A percentile compares a stretch with the other conserved stretches of the same genome.
Evolutionary conservation across 2,888 invertebrate genomes (phyloP).

Genomic region (Mayetiola destructor): DNA sequence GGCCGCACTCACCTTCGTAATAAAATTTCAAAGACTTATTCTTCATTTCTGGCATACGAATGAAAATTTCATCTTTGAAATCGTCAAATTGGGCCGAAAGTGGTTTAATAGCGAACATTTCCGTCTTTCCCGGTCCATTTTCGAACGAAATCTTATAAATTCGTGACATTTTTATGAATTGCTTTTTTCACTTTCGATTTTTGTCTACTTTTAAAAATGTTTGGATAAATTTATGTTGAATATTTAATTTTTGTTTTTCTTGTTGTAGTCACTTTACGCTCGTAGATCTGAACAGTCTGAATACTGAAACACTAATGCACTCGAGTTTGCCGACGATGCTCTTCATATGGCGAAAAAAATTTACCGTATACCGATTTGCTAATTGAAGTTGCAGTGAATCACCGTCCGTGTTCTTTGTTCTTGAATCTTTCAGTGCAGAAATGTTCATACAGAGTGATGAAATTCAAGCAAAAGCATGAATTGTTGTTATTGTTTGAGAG

Average conservation of each 20-base stretch:
- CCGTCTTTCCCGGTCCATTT: background rate
- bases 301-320: background rate
- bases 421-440: background rate
- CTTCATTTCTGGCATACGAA: conserved; percentile 9
- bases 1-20: conserved; percentile 9
- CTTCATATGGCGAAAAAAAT: background rate
- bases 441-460: conserved; percentile 3
- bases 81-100: conserved; percentile 19
- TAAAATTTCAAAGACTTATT: background rate
- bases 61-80: conserved; percentile 13
- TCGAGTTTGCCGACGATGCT: too few relatives aligned
- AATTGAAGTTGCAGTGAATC: background rate
- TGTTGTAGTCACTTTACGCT: background rate
- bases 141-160: background rate
- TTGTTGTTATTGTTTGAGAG: background rate
- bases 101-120: conserved; percentile 9
- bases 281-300: background rate
- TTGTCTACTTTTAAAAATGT: background rate
- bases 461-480: conserved; percentile 2
- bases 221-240: background rate
- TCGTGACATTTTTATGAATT: background rate
- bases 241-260: background rate
- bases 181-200: background rate
- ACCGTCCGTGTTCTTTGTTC: background rate
- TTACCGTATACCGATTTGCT: background rate